These are phyloP conservation scores for Clarias platycephalus DNA, from an alignment of 2,797 vertebrate genomes.

Conservation along the genomic window DNA sequence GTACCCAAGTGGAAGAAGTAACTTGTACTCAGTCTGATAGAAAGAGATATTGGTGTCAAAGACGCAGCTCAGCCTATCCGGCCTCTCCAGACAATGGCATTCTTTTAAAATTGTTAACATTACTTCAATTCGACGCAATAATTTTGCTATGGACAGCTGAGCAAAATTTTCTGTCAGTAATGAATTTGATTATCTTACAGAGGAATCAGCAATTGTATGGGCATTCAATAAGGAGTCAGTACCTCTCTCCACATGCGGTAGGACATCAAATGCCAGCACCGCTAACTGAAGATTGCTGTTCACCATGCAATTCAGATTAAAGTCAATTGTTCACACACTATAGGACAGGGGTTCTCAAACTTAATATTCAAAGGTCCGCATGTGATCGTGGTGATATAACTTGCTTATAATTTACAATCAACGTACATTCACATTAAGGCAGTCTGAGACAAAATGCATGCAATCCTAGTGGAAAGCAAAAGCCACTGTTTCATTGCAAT, in stretches of 20 bases:
- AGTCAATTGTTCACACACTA: background rate
- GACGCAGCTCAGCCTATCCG: constrained; percentile 1
- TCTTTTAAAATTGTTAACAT: background rate
- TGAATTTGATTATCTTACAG: background rate
- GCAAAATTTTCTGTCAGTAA: background rate
- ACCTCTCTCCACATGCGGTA: background rate
- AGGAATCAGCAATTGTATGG: background rate
- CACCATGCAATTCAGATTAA: too few species aligned
- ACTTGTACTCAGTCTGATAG: too few species aligned
- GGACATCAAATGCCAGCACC: background rate
- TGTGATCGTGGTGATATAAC: too few species aligned
- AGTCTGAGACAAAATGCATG: too few species aligned
- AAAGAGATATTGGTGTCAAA: background rate
- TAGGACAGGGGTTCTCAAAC: background rate
- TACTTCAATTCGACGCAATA: background rate
- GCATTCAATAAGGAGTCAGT: background rate
- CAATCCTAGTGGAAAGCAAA: too few species aligned
- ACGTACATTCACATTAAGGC: too few species aligned
- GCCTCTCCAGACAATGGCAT: background rate
- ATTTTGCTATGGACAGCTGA: background rate
- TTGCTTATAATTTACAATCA: too few species aligned
- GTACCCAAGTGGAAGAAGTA: too few species aligned
- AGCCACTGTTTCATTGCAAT: too few species aligned
- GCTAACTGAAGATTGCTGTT: background rate
- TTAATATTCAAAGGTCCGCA: too few species aligned